A percentile compares a stretch with the other conserved stretches of the same genome.
Evolutionary conservation across 2,113 vertebrate species (phyloP).

Genomic region (Anguilla rostrata): DNA sequence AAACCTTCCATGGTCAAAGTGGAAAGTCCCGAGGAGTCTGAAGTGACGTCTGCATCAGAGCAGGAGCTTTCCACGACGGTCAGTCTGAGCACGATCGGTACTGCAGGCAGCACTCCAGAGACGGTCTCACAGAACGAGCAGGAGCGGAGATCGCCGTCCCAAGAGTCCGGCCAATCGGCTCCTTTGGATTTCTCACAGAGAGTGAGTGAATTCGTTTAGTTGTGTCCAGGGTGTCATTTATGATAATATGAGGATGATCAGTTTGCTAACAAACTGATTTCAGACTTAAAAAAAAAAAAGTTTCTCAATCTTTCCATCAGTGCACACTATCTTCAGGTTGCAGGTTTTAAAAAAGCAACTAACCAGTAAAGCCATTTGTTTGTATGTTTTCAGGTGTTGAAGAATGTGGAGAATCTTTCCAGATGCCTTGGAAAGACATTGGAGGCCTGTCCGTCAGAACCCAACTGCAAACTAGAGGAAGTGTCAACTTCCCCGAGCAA

Average conservation of each 20-base stretch:
- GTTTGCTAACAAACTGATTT: background rate
- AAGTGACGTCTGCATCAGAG: slow-evolving; percentile 41
- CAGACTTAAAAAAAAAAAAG: too few species aligned
- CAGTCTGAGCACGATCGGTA: slow-evolving; percentile 34
- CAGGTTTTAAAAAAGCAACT: background rate
- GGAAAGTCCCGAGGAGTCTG: slow-evolving; percentile 59
- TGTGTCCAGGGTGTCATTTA: background rate
- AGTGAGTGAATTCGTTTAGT: background rate
- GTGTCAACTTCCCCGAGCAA: slow-evolving; percentile 41
- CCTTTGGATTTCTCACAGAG: slow-evolving; percentile 4
- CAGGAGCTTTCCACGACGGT: slow-evolving; percentile 37
- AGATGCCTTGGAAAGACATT: slow-evolving; percentile 24
- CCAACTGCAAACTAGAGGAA: slow-evolving; percentile 13
- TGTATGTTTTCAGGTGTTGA: slow-evolving; percentile 12
- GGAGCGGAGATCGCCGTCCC: background rate
- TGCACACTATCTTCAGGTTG: background rate
- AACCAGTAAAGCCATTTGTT: background rate
- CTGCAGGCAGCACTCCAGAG: slow-evolving; percentile 1
- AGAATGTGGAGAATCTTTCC: background rate
- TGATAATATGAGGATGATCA: background rate
- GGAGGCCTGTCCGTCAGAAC: slow-evolving; percentile 48
- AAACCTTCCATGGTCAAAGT: slow-evolving; percentile 63
- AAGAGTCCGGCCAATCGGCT: background rate
- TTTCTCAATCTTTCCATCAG: too few species aligned
- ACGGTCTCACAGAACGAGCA: background rate